Evolutionary conservation across 2,113 vertebrate species (phyloP), one percentile per base, ranked within the genome.

Genomic region (Saguinus midas): DNA sequence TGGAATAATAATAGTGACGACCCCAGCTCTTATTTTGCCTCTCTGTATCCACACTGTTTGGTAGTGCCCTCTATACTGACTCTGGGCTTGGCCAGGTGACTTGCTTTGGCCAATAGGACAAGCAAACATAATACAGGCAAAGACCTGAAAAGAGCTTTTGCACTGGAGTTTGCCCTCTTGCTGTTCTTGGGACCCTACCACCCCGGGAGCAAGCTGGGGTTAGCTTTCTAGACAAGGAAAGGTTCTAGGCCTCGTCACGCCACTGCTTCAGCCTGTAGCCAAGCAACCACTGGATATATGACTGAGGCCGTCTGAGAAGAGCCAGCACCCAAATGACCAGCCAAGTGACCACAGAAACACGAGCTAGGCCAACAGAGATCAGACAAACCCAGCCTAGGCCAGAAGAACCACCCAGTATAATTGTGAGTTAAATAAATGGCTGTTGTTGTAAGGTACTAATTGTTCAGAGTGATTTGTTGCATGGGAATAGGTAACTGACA

Each of bases 1-100:
- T 27, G 12, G 14, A 43, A 12, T 11, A 18, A 32, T 40, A 20
- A n/a, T 0, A 72, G 9, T 14, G 52, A 87, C 7, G 35, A 29
- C 21, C 50, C 27, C 43, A 58, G 32, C 4, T 40, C 6, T 52
- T 61, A 66, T 70, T 29, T 25, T 73, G 23, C 50, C 32, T 52
- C 7, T 25, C 1, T 1, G 10, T 52, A 17, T 12, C 66, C n/a
- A 10, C 3, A 21, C 4, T 10, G 8, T 14, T 58, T 40, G 4
- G 32, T 45, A n/a, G 58, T 29, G 35, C 5, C 43, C 27, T 86
- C 50, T 3, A 43, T 11, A 32, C 0, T 18, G 37, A 52, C 72
- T 37, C 45, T 32, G 29, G 16, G 11, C 20, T 89, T 64, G 29
- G 23, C 21, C 75, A 61, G 61, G 21, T 87, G 52, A 78, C 10